These are phyloP conservation scores for Leptopilina clavipes DNA, from an alignment of 1,140 invertebrate species.

Conservation along the genomic window DNA sequence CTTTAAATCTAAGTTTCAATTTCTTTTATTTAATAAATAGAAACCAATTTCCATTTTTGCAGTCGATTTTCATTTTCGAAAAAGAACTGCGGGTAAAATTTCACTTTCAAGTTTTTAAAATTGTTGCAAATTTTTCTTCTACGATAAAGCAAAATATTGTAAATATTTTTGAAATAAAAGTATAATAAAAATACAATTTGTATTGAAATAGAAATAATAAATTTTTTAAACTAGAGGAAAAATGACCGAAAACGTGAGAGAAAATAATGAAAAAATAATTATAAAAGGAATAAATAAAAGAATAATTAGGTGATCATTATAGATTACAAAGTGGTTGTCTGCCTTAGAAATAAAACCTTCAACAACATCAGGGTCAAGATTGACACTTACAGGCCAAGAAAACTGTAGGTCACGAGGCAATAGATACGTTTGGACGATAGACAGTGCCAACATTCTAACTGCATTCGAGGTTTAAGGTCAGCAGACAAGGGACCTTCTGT, in stretches of 20 bases:
- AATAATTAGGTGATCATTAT: neutral
- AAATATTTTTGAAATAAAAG: too few relatives aligned
- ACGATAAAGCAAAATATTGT: too few relatives aligned
- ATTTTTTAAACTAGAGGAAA: too few relatives aligned
- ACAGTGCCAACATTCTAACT: conserved; percentile 60
- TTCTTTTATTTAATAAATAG: too few relatives aligned
- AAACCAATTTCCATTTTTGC: too few relatives aligned
- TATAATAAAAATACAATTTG: too few relatives aligned
- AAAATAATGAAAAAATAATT: neutral
- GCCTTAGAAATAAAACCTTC: conserved; percentile 24
- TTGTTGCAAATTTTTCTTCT: too few relatives aligned
- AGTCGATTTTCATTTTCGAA: too few relatives aligned
- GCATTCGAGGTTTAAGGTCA: conserved; percentile 60
- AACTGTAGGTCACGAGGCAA: conserved; percentile 57
- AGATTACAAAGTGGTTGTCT: conserved; percentile 6
- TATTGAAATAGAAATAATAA: too few relatives aligned
- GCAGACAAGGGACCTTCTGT: conserved; percentile 47
- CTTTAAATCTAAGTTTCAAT: too few relatives aligned
- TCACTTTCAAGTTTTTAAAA: too few relatives aligned
- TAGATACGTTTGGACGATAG: conserved; percentile 45
- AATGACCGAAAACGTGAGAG: neutral
- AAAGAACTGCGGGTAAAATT: too few relatives aligned
- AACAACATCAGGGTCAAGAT: conserved; percentile 64
- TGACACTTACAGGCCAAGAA: conserved; percentile 58
- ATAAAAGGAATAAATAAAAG: neutral